Base-by-base conservation (phyloP, 2,113 vertebrate species). In the Urocolius indicus region DNA sequence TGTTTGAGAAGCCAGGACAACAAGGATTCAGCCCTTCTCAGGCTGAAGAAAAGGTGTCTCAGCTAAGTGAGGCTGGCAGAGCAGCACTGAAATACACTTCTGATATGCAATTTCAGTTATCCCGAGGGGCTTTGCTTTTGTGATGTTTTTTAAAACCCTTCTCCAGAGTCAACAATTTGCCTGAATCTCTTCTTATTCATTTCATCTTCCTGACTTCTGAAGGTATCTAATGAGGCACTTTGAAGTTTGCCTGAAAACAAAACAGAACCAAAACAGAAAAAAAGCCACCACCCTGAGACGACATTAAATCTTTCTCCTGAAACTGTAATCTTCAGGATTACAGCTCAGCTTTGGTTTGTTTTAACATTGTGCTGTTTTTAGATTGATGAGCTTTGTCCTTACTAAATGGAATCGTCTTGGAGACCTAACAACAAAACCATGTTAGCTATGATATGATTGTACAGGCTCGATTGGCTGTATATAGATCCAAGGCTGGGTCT, bases 121-220 rank as follows among this genome's bases (percentile, higher is more conserved):
- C 93, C 93, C 92, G 49, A 36, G 61, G 90, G 96, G 67, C 24
- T 84, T 93, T 91, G 80, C 87, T 95, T 96, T 87, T 89, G 91
- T 96, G 65, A 13, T 95, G 59, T 80, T 92, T 93, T 93, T 82
- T 43, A 61, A 96, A 97, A 90, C 58, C 65, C 62, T 93, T 94
- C 92, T 96, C 86, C 32, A 89, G 93, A 94, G 92, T 93, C 88
- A 97, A 96, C 79, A 96, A 95, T 93, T 96, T 92, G 93, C 95
- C 90, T 92, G 95, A 95, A 90, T 92, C 30, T 1, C 79, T 96
- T 90, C 73, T 90, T 94, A 92, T 78, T 93, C 66, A 90, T 93
- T 95, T 96, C 90, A 90, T 95, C 90, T 87, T 93, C 85, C 62
- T 79, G 95, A 89, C 90, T 96, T 96, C 84, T 96, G 90, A 95